A percentile compares a stretch with the other conserved stretches of the same genome.
phyloP scores from a whole-genome alignment of 2,113 vertebrate species.

The Drymodes brunneopygia region DNA sequence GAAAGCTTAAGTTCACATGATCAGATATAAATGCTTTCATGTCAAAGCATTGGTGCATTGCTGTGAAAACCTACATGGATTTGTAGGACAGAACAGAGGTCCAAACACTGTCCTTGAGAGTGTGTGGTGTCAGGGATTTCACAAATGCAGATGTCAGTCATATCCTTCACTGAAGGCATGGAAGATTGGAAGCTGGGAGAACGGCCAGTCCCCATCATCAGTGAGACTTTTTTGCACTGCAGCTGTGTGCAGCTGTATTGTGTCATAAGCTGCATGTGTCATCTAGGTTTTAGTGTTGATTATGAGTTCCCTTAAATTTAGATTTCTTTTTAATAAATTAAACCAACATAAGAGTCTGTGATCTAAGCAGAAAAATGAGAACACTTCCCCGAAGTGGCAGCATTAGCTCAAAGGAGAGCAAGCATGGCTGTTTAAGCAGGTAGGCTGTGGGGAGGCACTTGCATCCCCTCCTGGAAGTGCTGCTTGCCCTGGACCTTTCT shows the following conservation, averaged over 20 bases:
- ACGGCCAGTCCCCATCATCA: neutral
- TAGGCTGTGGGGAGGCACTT: neutral
- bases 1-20: neutral
- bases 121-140: neutral
- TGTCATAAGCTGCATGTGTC: neutral
- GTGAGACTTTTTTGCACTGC: neutral
- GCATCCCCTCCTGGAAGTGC: neutral
- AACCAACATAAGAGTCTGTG: neutral
- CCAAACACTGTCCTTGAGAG: neutral
- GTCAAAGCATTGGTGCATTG: neutral
- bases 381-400: neutral
- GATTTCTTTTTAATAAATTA: neutral
- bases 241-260: no score
- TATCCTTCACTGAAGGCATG: neutral
- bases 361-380: neutral
- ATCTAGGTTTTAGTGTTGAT: neutral
- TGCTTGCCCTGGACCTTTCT: neutral
- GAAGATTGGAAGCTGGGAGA: neutral
- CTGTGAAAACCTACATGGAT: neutral
- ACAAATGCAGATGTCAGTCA: neutral
- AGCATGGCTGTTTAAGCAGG: neutral
- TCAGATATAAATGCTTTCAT: neutral
- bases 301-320: neutral
- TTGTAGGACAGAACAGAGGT: neutral
- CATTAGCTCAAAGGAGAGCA: neutral